Base-by-base conservation (phyloP, 2,888 invertebrate species). In the Lydus trimaculatus region DNA sequence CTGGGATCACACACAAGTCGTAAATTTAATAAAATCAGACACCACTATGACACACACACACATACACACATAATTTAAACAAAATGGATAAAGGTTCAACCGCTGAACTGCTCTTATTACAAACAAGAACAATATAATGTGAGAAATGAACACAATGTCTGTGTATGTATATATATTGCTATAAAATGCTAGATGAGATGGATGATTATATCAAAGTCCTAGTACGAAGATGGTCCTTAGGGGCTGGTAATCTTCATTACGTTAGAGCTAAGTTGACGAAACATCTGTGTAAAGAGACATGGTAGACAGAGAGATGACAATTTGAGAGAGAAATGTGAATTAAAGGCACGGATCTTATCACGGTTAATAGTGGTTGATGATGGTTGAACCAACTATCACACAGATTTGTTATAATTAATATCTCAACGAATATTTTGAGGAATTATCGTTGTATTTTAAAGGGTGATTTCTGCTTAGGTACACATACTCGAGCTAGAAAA, bases 211-310 rank as follows among this genome's bases (percentile, higher is more conserved):
- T 76, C 74, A 71, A 75, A 76, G 73, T 75, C 77, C 72, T 67
- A 75, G 73, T 77, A 72, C 71, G 70, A 76, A 70, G 72, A 76
- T 73, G 75, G 72, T 73, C 78, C 76, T 77, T 58, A 66, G 72
- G 73, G 75, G 74, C 73, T 74, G 77, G 76, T 79, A 79, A 79
- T 79, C 78, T 78, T 78, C 77, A 78, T 79, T 77, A 79, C 69
- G 73, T 73, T 74, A 67, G 43, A 43, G 72, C 72, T 67, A 69
- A 74, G 70, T 72, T 72, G 74, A 71, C 70, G 69, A 66, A 74
- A 73, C 76, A 76, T 72, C 71, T 75, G 76, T 69, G 73, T 58
- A 59, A 58, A 64, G 66, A 15, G 52, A 59, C 48, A n/a, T 31
- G 64, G 28, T 36, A 31, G 52, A 67, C n/a, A n/a, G 23, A 63